Base-by-base conservation (phyloP, 2,888 invertebrate species). In the Proisotoma minuta region DNA sequence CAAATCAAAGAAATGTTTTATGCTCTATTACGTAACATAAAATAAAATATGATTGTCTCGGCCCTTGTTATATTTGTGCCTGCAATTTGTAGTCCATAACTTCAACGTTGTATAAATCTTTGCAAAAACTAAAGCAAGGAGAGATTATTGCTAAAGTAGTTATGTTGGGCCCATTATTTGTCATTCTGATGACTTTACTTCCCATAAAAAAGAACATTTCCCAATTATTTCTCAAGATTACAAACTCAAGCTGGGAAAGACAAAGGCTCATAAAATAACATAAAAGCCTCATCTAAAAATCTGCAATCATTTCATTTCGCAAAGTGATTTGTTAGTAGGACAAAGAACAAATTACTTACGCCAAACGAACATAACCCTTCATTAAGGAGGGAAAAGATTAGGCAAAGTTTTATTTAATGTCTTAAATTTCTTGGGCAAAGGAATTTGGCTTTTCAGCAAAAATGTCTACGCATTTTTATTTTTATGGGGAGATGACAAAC, bases 141-240 rank as follows among this genome's bases (percentile, higher is more conserved):
- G 4, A 43, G n/a, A n/a, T 10, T 34, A 34, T 10, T 15, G 8
- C 34, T 10, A 34, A 34, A 10, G 8, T 34, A 10, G 15, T 8
- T 43, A 43, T 43, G 43, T 43, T 34, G 18, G 15, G 10, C 15
- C 53, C 68, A 65, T 68, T 66, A 70, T 63, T 68, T 67, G 70
- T 70, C 70, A 70, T 68, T 66, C 52, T 58, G 60, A 70, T 65
- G 63, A 66, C 66, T 68, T 63, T 61, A 62, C 59, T 60, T 56
- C 68, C 60, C 65, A 65, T 66, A 60, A 70, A 66, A 64, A 70
- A 57, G 58, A 61, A 58, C 70, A 63, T 68, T 64, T 61, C 51
- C 66, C 70, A 70, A 68, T 70, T 66, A 68, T 65, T 50, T 57
- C 47, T 24, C 56, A 62, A 62, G 68, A 70, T 70, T 70, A 68